Base-by-base conservation (phyloP, 30 jellyfish, hydroid and myxozoan genomes). In the Mastigias papua region DNA sequence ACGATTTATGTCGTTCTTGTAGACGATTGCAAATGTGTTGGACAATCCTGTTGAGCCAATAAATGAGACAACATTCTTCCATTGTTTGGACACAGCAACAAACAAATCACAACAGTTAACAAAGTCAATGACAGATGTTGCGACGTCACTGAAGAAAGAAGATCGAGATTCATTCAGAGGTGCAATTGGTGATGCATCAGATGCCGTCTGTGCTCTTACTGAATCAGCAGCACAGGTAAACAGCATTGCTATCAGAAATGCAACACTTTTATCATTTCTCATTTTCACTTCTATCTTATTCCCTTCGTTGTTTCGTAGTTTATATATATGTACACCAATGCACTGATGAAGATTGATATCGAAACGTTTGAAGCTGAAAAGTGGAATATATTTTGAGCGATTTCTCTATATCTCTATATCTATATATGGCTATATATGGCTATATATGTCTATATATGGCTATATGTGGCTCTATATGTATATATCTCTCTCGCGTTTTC, bases 191-290 rank as follows among this genome's bases (percentile, higher is more conserved):
- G 92, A 78, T 11, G 99, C 99, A 17, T 94, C 99, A 15, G 96
- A 94, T 71, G 97, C 99, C 21, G 99, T 94, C 34, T 89, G 97
- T 80, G 96, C 97, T 20, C 97, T 94, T 25, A 94, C 99, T 11
- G 99, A 94, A 76, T 94, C 97, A 19, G 94, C 99, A 26, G 99
- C 99, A 31, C 99, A 94, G 94, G 99, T 90, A 87, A 8, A 61
- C 35, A 31, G 64, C 78, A 16, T 27, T 28, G 84, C 32, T n/a
- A 17, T 35, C 0, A 32, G 5, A 20, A 16, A n/a, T n/a, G n/a
- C n/a, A n/a, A n/a, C n/a, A n/a, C n/a, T n/a, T n/a, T n/a, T n/a
- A n/a, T n/a, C n/a, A n/a, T n/a, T n/a, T n/a, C n/a, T n/a, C n/a
- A n/a, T n/a, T n/a, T n/a, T n/a, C n/a, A n/a, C n/a, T n/a, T n/a